A percentile compares a stretch with the other conserved stretches of the same genome.
Evolutionary conservation across 2,888 invertebrate species (phyloP).

Genomic region (Leptodirus hochenwartii): DNA sequence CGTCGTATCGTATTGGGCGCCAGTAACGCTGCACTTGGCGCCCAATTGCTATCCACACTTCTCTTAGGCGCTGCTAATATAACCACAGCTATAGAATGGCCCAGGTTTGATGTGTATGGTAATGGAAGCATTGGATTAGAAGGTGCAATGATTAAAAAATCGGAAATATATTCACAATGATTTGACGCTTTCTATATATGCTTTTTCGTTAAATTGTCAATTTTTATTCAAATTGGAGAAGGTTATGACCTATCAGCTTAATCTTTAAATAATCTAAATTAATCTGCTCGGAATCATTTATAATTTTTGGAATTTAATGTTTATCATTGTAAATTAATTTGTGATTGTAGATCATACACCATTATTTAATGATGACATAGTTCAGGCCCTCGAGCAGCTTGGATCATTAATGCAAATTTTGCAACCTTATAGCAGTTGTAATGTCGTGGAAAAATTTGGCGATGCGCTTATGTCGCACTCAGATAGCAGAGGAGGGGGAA

Average conservation of each 20-base stretch:
- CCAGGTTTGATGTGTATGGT: slow-evolving; percentile 26
- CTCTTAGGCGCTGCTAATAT: slow-evolving; percentile 28
- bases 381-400: slow-evolving; percentile 18
- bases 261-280: no score
- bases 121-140: slow-evolving; percentile 25
- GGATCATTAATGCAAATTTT: slow-evolving; percentile 17
- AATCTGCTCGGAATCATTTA: no score
- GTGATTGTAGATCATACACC: slow-evolving; percentile 18
- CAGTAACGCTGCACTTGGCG: slow-evolving; percentile 30
- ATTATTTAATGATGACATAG: slow-evolving; percentile 19
- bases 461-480: slow-evolving; percentile 49
- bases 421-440: slow-evolving; percentile 39
- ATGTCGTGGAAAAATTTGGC: slow-evolving; percentile 44
- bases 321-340: no score
- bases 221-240: no score
- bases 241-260: no score
- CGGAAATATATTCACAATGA: background rate
- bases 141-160: no score
- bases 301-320: slow-evolving; percentile 2
- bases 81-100: slow-evolving; percentile 30
- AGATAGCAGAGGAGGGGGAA: slow-evolving; percentile 53
- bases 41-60: slow-evolving; percentile 31
- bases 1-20: slow-evolving; percentile 33
- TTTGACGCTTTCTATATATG: no score
- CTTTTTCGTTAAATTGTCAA: background rate